Evolutionary conservation across 2,888 invertebrate species (phyloP).

Genomic region (Athripsodes cinereus): DNA sequence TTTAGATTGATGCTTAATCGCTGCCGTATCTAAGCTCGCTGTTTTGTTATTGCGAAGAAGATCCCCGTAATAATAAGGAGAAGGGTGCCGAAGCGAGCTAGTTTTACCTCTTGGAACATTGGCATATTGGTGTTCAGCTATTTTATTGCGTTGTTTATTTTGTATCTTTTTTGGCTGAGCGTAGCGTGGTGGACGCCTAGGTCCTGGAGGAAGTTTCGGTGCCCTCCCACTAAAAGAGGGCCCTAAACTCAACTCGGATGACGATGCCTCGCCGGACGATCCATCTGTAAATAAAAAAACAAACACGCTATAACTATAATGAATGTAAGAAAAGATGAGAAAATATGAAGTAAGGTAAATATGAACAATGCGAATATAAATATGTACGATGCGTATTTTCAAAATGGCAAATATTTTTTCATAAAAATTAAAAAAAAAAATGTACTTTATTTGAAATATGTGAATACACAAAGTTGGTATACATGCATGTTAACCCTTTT

Average conservation of each 20-base stretch:
- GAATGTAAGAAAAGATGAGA: no score
- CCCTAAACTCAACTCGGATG: slow-evolving; percentile 36
- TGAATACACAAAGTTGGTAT: no score
- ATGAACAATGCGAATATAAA: no score
- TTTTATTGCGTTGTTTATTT: slow-evolving; percentile 28
- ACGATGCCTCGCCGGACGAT: slow-evolving; percentile 39
- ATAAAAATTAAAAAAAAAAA: no score
- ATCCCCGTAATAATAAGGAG: slow-evolving; percentile 80
- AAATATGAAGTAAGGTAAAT: no score
- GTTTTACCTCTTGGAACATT: slow-evolving; percentile 39
- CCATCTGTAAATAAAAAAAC: slow-evolving; percentile 34
- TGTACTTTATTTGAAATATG: no score
- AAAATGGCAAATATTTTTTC: no score
- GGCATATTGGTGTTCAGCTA: slow-evolving; percentile 47
- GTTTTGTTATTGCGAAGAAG: slow-evolving; percentile 63
- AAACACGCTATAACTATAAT: no score
- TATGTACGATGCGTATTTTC: no score
- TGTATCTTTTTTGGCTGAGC: slow-evolving; percentile 34
- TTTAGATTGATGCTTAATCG: slow-evolving; percentile 36
- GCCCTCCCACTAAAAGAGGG: slow-evolving; percentile 37
- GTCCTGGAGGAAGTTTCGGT: slow-evolving; percentile 55
- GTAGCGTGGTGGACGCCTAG: slow-evolving; percentile 43
- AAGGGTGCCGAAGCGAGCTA: slow-evolving; percentile 58
- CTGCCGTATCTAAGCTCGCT: slow-evolving; percentile 51
- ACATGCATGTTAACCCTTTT: no score